Percentiles rank a stretch among this genome's conserved stretches.
Conservation (phyloP, 2,888 invertebrate species). For the Hipparchia sbordonii region DNA sequence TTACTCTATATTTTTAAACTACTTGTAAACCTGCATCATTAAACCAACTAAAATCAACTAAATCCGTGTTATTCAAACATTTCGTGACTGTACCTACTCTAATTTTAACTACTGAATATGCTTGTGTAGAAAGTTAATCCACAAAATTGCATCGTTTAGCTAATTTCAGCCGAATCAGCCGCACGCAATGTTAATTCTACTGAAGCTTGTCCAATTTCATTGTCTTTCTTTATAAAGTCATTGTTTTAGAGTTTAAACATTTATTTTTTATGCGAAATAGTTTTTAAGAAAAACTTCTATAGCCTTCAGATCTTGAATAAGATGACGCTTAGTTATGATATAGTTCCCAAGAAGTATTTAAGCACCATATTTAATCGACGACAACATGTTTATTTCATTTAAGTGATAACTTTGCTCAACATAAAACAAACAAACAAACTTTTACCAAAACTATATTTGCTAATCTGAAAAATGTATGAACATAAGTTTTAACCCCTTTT, state of each 20-base stretch:
- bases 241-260: neutral
- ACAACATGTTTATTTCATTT: too few relatives aligned
- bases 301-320: too few relatives aligned
- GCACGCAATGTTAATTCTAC: conserved; percentile 15
- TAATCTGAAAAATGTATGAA: too few relatives aligned
- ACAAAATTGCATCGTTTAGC: conserved; percentile 49
- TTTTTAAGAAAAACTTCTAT: too few relatives aligned
- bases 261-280: neutral
- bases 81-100: conserved; percentile 8
- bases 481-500: too few relatives aligned
- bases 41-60: neutral
- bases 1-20: neutral
- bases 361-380: too few relatives aligned
- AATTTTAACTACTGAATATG: conserved; percentile 4
- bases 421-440: too few relatives aligned
- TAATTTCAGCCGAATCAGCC: conserved; percentile 7
- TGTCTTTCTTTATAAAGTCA: neutral
- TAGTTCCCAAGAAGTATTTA: too few relatives aligned
- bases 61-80: neutral
- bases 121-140: conserved; percentile 62
- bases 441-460: too few relatives aligned
- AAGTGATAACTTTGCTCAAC: too few relatives aligned
- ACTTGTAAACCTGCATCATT: neutral
- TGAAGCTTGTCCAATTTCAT: conserved; percentile 5
- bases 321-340: too few relatives aligned